phyloP scores from a whole-genome alignment of 2,113 vertebrate genomes.

The Axis porcinus region DNA sequence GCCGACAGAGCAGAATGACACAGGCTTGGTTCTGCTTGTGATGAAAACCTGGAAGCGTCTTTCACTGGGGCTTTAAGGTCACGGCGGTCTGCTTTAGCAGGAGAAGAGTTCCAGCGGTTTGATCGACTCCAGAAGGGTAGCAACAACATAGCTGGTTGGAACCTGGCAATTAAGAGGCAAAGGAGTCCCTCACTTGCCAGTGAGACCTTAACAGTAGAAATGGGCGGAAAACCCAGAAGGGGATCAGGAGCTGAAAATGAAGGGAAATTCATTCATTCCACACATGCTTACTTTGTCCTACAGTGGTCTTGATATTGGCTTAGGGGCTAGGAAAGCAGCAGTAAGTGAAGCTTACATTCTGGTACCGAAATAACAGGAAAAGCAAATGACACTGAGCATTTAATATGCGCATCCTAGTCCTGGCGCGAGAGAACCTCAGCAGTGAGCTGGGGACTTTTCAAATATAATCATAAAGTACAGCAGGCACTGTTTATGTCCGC shows the following conservation, averaged over 20 bases:
- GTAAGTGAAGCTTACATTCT: background rate
- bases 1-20: background rate
- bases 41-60: background rate
- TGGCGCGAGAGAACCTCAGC: background rate
- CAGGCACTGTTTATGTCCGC: background rate
- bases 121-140: background rate
- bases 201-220: background rate
- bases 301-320: background rate
- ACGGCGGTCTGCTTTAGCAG: accelerated
- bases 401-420: background rate
- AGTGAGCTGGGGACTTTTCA: background rate
- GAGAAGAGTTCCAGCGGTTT: background rate
- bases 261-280: background rate
- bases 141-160: background rate
- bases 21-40: background rate
- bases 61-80: background rate
- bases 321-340: background rate
- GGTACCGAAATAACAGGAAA: background rate
- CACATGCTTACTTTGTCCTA: background rate
- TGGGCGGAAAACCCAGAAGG: background rate
- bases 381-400: background rate
- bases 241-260: background rate
- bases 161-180: background rate
- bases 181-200: background rate
- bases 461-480: background rate